These are phyloP conservation scores for Azemiops feae DNA, from an alignment of 2,113 vertebrate species.

Conservation along the genomic window DNA sequence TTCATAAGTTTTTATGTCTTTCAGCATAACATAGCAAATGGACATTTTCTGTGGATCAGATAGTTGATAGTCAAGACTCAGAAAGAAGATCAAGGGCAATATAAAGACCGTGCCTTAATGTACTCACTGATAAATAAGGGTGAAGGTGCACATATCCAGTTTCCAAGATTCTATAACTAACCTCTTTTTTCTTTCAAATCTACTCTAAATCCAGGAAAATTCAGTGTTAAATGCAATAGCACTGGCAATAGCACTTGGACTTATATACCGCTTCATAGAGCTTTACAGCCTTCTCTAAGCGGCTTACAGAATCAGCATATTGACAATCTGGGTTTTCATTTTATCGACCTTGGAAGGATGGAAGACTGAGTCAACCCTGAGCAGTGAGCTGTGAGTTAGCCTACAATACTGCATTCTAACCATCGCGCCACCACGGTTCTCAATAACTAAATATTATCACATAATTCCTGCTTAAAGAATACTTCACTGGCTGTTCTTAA, in stretches of 20 bases:
- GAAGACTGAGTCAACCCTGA: background rate
- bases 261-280: background rate
- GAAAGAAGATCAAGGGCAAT: background rate
- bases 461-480: background rate
- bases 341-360: background rate
- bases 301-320: background rate
- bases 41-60: background rate
- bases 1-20: background rate
- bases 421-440: background rate
- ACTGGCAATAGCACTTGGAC: background rate
- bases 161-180: background rate
- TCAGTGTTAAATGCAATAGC: background rate
- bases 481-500: background rate
- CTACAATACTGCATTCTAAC: background rate
- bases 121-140: background rate
- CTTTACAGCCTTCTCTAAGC: background rate
- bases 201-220: background rate
- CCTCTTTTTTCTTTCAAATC: background rate
- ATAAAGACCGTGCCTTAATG: background rate
- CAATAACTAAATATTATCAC: background rate
- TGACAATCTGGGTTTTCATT: background rate
- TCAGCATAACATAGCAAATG: background rate
- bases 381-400: background rate
- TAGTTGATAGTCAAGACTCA: background rate
- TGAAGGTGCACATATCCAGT: background rate